Conservation (phyloP, 2,797 vertebrate genomes). For the Lepus oiostolus region DNA sequence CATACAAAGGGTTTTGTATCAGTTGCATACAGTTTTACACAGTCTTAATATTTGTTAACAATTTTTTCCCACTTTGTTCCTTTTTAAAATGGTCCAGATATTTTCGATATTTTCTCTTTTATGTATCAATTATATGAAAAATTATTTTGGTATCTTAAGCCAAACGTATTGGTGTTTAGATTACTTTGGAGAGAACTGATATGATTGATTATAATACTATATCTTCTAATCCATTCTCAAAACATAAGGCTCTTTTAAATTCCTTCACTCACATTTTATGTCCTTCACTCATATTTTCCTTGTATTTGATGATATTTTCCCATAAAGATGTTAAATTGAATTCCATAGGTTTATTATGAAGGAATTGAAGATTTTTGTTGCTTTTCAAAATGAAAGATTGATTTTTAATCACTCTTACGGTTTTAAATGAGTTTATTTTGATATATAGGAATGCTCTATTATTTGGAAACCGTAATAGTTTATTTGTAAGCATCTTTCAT, state of each 20-base stretch:
- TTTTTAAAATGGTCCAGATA: constrained; percentile 41
- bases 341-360: constrained; percentile 52
- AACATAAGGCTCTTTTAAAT: not conserved
- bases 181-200: constrained; percentile 12
- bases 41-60: not conserved
- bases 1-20: not conserved
- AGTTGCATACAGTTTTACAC: constrained; percentile 24
- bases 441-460: not conserved
- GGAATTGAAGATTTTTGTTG: constrained; percentile 5
- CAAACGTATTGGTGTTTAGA: not conserved
- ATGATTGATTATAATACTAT: not conserved
- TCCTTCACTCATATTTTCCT: constrained; percentile 22
- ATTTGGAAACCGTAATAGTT: constrained; percentile 12
- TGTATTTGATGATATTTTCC: constrained; percentile 35
- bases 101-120: constrained; percentile 55
- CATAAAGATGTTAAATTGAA: not conserved
- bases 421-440: constrained; percentile 24
- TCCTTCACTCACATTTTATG: constrained; percentile 30
- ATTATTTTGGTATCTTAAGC: not conserved
- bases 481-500: constrained; percentile 18
- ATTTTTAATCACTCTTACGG: not conserved
- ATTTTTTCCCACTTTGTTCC: constrained; percentile 5
- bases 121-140: constrained; percentile 40
- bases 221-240: not conserved
- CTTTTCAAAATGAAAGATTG: constrained; percentile 21